Evolutionary conservation across 2,113 vertebrate genomes (phyloP).

Genomic region (Chascanopsetta lugubris): DNA sequence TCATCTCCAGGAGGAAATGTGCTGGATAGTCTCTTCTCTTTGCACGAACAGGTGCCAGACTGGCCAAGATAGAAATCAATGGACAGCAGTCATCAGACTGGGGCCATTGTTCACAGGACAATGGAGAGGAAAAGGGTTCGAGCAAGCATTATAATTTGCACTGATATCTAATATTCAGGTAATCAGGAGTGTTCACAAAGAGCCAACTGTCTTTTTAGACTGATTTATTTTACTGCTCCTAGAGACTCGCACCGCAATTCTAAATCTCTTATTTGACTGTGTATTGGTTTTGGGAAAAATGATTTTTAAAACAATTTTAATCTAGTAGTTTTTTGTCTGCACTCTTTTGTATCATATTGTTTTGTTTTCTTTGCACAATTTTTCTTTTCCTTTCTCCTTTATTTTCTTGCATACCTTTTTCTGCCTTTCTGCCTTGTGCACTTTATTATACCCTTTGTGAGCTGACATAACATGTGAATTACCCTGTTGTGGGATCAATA

Average conservation of each 20-base stretch:
- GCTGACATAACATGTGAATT: no score
- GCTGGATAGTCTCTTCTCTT: constrained; percentile 24
- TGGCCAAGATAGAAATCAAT: constrained; percentile 55
- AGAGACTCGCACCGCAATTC: background rate
- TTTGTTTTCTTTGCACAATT: no score
- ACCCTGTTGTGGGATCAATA: no score
- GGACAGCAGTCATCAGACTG: constrained; percentile 19
- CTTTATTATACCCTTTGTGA: no score
- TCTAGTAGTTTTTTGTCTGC: no score
- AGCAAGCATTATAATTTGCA: constrained; percentile 1
- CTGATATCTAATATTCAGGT: constrained; percentile 49
- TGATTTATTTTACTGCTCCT: background rate
- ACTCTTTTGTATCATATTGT: no score
- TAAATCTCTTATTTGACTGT: background rate
- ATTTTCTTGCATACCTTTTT: no score
- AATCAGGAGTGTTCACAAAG: constrained; percentile 5
- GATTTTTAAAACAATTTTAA: background rate
- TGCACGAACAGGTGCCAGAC: constrained; percentile 48
- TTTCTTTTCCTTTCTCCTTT: no score
- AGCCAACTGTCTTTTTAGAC: background rate
- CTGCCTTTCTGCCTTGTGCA: no score
- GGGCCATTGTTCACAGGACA: constrained; percentile 58
- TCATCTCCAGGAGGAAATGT: constrained; percentile 51
- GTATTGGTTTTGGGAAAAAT: background rate
- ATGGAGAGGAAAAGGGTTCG: constrained; percentile 47